phyloP scores from a whole-genome alignment of 2,888 invertebrate species.

The Nasonovia ribisnigri region DNA sequence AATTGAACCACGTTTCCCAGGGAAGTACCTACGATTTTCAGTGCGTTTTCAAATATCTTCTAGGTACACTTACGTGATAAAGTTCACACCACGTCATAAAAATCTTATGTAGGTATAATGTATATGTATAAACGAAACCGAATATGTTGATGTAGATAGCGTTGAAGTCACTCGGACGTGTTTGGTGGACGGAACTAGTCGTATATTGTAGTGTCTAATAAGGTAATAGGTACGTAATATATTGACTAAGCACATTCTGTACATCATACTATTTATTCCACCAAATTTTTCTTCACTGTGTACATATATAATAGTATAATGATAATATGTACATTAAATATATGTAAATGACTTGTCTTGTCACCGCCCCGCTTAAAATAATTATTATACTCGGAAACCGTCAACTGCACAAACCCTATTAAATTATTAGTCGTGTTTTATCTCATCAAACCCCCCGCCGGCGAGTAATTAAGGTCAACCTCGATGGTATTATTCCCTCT shows the following conservation, averaged over 20 bases:
- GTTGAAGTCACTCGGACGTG: background rate
- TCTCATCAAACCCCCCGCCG: background rate
- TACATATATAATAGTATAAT: background rate
- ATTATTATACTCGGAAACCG: constrained; percentile 1
- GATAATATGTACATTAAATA: background rate
- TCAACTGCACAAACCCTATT: constrained; percentile 1
- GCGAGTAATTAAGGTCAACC: background rate
- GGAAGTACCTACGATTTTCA: too few relatives aligned
- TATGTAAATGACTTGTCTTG: background rate
- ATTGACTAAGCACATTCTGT: background rate
- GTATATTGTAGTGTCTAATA: background rate
- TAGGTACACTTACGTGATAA: too few relatives aligned
- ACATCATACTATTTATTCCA: background rate
- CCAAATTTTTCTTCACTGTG: background rate
- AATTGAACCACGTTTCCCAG: too few relatives aligned
- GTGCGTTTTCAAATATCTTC: too few relatives aligned
- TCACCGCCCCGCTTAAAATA: background rate
- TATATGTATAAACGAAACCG: background rate
- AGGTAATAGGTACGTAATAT: background rate
- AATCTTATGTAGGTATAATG: background rate
- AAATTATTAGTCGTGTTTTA: constrained; percentile 28
- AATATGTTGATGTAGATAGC: background rate
- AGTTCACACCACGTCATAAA: background rate
- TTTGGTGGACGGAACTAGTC: background rate
- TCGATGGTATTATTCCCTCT: background rate